Conservation (phyloP, 92 coral and sea anemone genomes). For the Chrysogorgia sp. region DNA sequence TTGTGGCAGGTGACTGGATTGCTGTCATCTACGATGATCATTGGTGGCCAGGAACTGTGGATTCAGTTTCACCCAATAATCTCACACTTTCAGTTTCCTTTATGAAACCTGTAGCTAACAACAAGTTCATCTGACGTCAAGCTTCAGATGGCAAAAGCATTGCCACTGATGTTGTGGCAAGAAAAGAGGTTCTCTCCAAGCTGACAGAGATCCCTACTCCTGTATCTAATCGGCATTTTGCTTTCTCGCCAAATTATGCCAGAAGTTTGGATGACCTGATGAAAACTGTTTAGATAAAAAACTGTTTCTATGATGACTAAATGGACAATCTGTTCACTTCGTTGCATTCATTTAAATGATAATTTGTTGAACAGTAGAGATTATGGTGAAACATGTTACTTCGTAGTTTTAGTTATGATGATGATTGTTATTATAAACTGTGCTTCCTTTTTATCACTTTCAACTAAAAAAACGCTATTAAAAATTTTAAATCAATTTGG, state of each 20-base stretch:
- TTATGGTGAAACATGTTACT: too few relatives aligned
- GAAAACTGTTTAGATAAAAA: constrained; percentile 23
- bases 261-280: constrained; percentile 24
- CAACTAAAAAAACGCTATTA: too few relatives aligned
- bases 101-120: constrained; percentile 55
- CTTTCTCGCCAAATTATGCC: constrained; percentile 28
- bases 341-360: too few relatives aligned
- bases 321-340: too few relatives aligned
- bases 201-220: constrained; percentile 39
- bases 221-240: constrained; percentile 39
- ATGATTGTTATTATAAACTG: too few relatives aligned
- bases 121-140: constrained; percentile 56
- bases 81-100: constrained; percentile 44
- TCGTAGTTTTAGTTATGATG: too few relatives aligned
- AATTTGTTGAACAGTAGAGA: too few relatives aligned
- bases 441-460: too few relatives aligned
- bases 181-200: constrained; percentile 34
- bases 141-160: background rate
- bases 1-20: constrained; percentile 57
- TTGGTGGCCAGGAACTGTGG: constrained; percentile 63
- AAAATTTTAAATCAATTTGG: too few relatives aligned
- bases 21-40: constrained; percentile 52
- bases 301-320: too few relatives aligned
- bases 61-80: constrained; percentile 45
- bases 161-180: constrained; percentile 52